Conservation (phyloP, 1,140 invertebrate species). For the Cotesia vestalis region DNA sequence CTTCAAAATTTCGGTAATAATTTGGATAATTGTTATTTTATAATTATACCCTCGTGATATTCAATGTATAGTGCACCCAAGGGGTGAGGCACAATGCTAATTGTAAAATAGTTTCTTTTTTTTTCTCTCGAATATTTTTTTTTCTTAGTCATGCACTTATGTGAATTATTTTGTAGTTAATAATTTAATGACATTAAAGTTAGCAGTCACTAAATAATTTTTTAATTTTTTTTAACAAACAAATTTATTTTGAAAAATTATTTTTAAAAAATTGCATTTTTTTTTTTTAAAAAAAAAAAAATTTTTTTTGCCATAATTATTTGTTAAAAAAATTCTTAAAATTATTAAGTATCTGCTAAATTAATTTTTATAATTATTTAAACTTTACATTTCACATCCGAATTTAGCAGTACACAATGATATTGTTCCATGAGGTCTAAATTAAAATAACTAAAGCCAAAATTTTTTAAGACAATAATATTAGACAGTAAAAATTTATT, state of each 20-base stretch:
- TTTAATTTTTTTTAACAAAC: too few species aligned
- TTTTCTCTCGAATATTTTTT: conserved; percentile 12
- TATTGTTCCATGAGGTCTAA: conserved; percentile 4
- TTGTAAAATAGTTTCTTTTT: conserved; percentile 7
- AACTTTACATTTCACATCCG: conserved; percentile 22
- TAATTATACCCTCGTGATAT: background rate
- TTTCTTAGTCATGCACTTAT: conserved; percentile 35
- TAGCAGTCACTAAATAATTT: too few species aligned
- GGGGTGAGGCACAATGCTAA: conserved; percentile 43
- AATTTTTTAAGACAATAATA: too few species aligned
- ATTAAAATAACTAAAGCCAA: too few species aligned
- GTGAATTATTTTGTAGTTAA: conserved; percentile 36
- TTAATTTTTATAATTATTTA: background rate
- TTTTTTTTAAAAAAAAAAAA: too few species aligned
- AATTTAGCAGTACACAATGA: conserved; percentile 31
- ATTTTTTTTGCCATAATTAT: too few species aligned
- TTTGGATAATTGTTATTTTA: background rate
- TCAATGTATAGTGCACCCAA: conserved; percentile 33
- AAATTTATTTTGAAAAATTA: too few species aligned
- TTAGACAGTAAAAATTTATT: too few species aligned
- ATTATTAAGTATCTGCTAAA: too few species aligned
- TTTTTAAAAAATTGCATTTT: too few species aligned
- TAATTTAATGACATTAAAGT: background rate
- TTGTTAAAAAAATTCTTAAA: too few species aligned
- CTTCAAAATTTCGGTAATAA: background rate